Percentiles rank a stretch among this genome's conserved stretches.
phyloP scores from a whole-genome alignment of 2,113 vertebrate species.

The Carassius gibelio region DNA sequence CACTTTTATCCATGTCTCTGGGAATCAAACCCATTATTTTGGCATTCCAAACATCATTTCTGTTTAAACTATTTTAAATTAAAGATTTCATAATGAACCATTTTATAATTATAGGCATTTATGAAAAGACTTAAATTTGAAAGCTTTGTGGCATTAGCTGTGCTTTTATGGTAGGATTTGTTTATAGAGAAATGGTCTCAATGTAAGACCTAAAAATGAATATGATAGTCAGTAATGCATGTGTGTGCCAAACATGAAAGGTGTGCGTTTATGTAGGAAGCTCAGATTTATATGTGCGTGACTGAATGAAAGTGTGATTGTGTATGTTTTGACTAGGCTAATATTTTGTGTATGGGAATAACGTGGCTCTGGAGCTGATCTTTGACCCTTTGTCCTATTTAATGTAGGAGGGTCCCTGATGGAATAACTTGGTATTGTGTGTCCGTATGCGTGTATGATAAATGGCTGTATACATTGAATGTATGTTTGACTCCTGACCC shows the following conservation, averaged over 20 bases:
- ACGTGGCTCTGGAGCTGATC: conserved; percentile 22
- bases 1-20: not conserved
- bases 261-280: conserved; percentile 5
- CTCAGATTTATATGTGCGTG: conserved; percentile 12
- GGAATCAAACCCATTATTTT: not conserved
- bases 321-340: conserved; percentile 23
- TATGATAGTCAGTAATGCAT: conserved; percentile 10
- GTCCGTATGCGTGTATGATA: conserved; percentile 28
- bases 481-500: conserved; percentile 43
- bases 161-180: conserved; percentile 3
- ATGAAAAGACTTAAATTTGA: conserved; percentile 7
- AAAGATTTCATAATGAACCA: conserved; percentile 3
- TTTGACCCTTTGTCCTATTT: conserved; percentile 27
- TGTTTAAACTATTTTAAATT: conserved; percentile 1
- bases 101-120: not conserved
- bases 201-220: not conserved
- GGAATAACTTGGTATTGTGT: conserved; percentile 32
- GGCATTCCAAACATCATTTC: not conserved
- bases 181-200: not conserved
- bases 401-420: conserved; percentile 13
- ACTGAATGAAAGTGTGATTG: conserved; percentile 26
- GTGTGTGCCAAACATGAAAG: not conserved
- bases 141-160: conserved; percentile 16
- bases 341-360: conserved; percentile 46
- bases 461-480: conserved; percentile 35